Evolutionary conservation across 1,140 invertebrate genomes (phyloP).

Genomic region (Drosophila insularis): DNA sequence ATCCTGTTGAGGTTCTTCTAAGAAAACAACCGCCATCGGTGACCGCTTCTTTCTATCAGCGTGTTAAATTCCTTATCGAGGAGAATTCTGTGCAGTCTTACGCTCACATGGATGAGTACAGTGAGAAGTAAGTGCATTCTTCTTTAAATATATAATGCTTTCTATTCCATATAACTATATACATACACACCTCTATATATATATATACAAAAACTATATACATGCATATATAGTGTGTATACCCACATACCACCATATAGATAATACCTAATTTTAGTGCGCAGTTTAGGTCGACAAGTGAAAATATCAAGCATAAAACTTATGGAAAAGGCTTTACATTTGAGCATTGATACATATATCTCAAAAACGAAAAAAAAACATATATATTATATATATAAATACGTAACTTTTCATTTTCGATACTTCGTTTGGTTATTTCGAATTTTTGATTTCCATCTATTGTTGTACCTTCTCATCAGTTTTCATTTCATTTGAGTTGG

Average conservation of each 20-base stretch:
- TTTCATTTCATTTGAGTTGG: conserved; percentile 11
- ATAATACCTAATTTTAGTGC: conserved; percentile 37
- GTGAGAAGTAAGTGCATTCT: conserved; percentile 93
- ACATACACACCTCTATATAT: conserved; percentile 3
- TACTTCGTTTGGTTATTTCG: conserved; percentile 12
- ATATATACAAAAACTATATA: conserved; percentile 35
- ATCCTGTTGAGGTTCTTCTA: conserved; percentile 96
- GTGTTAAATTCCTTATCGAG: conserved; percentile 99
- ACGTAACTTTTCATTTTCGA: conserved; percentile 14
- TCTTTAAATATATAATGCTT: conserved; percentile 22
- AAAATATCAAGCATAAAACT: conserved; percentile 23
- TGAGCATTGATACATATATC: conserved; percentile 28
- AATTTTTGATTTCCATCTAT: neutral
- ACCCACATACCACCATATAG: conserved; percentile 16
- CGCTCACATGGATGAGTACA: conserved; percentile 97
- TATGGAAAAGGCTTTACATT: conserved; percentile 41
- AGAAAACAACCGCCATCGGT: conserved; percentile 97
- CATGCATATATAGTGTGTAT: conserved; percentile 42
- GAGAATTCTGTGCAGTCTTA: conserved; percentile 99
- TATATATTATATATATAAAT: neutral
- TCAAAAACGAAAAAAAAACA: neutral
- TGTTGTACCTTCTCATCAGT: neutral
- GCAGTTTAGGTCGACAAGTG: conserved; percentile 41
- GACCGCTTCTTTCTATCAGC: conserved; percentile 98
- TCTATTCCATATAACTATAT: conserved; percentile 26